phyloP scores from a whole-genome alignment of 2,797 vertebrate species.

The Ciconia nigra region DNA sequence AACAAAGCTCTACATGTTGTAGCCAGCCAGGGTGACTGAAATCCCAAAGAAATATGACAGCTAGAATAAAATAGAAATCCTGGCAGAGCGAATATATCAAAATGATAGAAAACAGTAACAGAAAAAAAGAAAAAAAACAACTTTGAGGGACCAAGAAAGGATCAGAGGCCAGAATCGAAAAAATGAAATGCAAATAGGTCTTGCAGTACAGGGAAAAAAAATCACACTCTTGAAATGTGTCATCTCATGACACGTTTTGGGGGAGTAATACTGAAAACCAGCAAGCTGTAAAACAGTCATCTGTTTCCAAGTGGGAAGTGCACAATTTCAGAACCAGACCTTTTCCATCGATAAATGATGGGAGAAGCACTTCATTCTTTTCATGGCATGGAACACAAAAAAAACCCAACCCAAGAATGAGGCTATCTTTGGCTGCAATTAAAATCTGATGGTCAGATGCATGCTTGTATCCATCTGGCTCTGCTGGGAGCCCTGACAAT shows the following conservation, averaged over 20 bases:
- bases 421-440: neutral
- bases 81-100: neutral
- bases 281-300: neutral
- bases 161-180: neutral
- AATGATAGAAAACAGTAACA: neutral
- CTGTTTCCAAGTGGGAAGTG: neutral
- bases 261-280: neutral
- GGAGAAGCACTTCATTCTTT: neutral
- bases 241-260: neutral
- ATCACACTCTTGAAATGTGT: neutral
- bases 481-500: neutral
- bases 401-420: no score
- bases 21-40: neutral
- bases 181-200: neutral
- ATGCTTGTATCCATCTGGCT: fast-evolving
- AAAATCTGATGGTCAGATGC: neutral
- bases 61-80: neutral
- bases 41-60: neutral
- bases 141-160: neutral
- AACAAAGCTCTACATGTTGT: neutral
- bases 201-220: no score
- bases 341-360: neutral
- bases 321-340: neutral
- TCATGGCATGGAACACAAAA: neutral
- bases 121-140: neutral